These are phyloP conservation scores for Norana najaformis DNA, from an alignment of 2,888 invertebrate species.

Conservation along the genomic window DNA sequence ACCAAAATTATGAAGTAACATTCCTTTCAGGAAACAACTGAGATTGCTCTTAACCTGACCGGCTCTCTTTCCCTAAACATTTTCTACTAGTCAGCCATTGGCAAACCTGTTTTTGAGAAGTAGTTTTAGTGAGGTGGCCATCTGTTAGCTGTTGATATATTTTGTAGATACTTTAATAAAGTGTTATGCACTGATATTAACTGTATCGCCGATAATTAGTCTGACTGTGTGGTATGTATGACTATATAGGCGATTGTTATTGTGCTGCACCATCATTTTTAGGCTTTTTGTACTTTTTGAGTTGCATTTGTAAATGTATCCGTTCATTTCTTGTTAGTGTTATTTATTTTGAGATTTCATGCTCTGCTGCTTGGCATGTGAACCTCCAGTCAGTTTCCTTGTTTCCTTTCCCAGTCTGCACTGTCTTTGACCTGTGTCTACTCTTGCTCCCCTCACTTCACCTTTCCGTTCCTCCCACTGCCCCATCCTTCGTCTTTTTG, in stretches of 20 bases:
- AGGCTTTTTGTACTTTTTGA: not conserved
- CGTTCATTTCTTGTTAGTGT: not conserved
- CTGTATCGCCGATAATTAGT: not conserved
- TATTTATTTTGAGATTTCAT: not conserved
- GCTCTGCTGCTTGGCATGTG: not conserved
- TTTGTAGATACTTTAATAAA: not conserved
- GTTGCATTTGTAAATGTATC: not conserved
- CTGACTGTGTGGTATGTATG: not conserved
- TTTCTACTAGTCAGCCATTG: no score
- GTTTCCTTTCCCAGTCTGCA: not conserved
- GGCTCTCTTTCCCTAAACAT: not conserved
- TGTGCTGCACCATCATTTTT: not conserved
- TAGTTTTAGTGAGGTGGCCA: not conserved
- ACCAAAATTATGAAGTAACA: not conserved
- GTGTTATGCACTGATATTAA: not conserved
- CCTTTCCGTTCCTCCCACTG: not conserved
- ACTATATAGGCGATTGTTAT: not conserved
- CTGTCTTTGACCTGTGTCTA: not conserved
- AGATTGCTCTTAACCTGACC: not conserved
- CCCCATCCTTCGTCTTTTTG: not conserved
- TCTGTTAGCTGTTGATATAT: conserved; percentile 10
- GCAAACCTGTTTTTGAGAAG: not conserved
- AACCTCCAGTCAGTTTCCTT: not conserved
- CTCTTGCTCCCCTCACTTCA: not conserved
- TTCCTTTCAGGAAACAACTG: not conserved